phyloP scores from a whole-genome alignment of 2,888 invertebrate species.

The Tromatobia lineatoria region DNA sequence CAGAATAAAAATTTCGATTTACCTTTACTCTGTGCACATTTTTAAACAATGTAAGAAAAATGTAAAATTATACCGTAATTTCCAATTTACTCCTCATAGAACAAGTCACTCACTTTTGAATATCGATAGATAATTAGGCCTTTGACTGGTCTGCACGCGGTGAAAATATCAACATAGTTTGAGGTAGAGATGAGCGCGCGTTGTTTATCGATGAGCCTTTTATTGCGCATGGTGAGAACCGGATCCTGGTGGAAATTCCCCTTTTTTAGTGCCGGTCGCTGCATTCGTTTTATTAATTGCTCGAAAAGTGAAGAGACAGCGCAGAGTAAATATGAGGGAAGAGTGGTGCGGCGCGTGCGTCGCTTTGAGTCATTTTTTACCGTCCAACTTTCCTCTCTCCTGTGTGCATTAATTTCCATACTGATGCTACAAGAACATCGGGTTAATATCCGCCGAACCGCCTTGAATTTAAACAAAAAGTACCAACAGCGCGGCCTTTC shows the following conservation, averaged over 20 bases:
- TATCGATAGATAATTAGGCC: not conserved
- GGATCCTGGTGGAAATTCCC: not conserved
- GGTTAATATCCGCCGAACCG: slow-evolving; percentile 25
- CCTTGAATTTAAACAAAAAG: slow-evolving; percentile 1
- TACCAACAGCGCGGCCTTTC: not conserved
- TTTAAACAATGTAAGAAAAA: too few species aligned
- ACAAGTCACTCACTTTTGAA: not conserved
- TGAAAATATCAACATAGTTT: not conserved
- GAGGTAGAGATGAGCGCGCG: not conserved
- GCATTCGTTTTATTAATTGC: not conserved
- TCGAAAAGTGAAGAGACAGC: not conserved
- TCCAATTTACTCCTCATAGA: not conserved
- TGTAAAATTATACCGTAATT: too few species aligned
- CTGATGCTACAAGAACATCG: slow-evolving; percentile 2
- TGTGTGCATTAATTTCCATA: slow-evolving; percentile 24
- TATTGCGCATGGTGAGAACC: slow-evolving; percentile 2
- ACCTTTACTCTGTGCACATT: too few species aligned
- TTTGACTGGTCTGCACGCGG: not conserved
- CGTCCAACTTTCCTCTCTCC: not conserved
- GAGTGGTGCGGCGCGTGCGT: not conserved
- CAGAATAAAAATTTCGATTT: too few species aligned
- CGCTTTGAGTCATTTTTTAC: slow-evolving; percentile 6
- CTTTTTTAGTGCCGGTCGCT: not conserved
- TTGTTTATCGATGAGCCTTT: slow-evolving; percentile 10
- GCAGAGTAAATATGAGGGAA: not conserved